phyloP scores from a whole-genome alignment of 2,113 vertebrate genomes.

The Vulpes vulpes region DNA sequence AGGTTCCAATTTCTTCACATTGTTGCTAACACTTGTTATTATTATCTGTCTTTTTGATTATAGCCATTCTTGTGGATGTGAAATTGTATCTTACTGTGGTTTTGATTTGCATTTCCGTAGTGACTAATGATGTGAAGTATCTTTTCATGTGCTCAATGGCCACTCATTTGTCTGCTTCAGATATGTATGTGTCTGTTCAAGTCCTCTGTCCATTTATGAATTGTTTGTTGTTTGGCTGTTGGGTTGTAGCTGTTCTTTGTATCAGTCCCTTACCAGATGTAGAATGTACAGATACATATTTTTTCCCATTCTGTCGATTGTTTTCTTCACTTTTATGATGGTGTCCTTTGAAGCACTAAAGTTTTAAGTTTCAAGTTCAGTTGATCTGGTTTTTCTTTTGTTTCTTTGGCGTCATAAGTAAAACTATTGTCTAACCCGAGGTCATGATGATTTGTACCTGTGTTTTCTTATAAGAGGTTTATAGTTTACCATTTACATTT shows the following conservation, averaged over 20 bases:
- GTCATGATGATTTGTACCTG: background rate
- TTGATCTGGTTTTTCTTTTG: background rate
- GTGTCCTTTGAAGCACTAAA: background rate
- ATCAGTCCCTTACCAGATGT: background rate
- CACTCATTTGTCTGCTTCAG: background rate
- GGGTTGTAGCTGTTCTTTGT: background rate
- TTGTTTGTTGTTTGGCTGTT: slow-evolving; percentile 14
- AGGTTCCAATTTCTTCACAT: background rate
- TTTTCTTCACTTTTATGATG: slow-evolving; percentile 25
- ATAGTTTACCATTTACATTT: background rate
- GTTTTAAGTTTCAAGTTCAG: background rate
- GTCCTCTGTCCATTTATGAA: background rate
- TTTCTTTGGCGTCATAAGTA: background rate
- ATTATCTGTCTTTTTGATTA: background rate
- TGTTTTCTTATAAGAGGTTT: background rate
- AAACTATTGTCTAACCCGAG: background rate
- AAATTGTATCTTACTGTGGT: background rate
- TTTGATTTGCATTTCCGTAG: slow-evolving; percentile 1
- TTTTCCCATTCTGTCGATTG: background rate
- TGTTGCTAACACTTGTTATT: background rate
- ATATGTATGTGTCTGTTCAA: background rate
- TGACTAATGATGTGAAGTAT: background rate
- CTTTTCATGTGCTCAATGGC: background rate
- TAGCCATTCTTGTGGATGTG: background rate
- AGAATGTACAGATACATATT: background rate